Evolutionary conservation across 2,797 vertebrate species (phyloP), one percentile per base, ranked within the genome.

Genomic region (Chromobotia macracanthus): DNA sequence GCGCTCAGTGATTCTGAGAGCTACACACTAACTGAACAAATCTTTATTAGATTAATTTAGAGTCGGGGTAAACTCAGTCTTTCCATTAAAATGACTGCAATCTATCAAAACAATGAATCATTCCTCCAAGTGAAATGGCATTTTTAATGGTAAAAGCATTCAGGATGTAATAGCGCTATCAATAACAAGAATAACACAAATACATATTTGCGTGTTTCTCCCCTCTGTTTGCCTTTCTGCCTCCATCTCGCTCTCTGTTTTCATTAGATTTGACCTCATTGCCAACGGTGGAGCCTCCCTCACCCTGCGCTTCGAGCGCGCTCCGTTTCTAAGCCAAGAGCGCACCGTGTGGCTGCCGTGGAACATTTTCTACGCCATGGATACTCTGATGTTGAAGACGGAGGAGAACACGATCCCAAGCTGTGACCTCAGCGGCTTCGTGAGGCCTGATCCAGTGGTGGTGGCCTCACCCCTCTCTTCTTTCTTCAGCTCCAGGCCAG

Each of bases 341-440:
- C 96, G 95, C 84, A 99, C 97, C 0, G 95, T 99, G 69, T 99
- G 98, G 98, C 90, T 99, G 80, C 98, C 98, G 0, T 99, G 98
- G 98, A 97, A 97, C 80, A 97, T 94, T 88, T 99, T 99, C 87
- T 98, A 98, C 18, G 98, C 97, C 86, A 97, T 99, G 97, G 97
- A 99, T 92, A 99, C 98, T 0, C 94, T 99, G 79, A 95, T 96
- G 90, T 94, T 99, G 95, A 99, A 99, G 94, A 99, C 97, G 0
- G 97, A 99, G 88, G 98, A 99, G 91, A 99, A 99, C 92, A 96
- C 97, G 88, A 99, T 99, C 90, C 97, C 98, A 72, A 97, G 98
- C 91, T 99, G 98, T 83, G 97, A 99, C 88, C 94, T 99, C 86
- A 99, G 97, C 55, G 97, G 97, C 77, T 99, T 98, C 89, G 93